A percentile compares a stretch with the other conserved stretches of the same genome.
These are phyloP conservation scores for Germaria angustata DNA, from an alignment of 2,888 invertebrate genomes.

Conservation along the genomic window DNA sequence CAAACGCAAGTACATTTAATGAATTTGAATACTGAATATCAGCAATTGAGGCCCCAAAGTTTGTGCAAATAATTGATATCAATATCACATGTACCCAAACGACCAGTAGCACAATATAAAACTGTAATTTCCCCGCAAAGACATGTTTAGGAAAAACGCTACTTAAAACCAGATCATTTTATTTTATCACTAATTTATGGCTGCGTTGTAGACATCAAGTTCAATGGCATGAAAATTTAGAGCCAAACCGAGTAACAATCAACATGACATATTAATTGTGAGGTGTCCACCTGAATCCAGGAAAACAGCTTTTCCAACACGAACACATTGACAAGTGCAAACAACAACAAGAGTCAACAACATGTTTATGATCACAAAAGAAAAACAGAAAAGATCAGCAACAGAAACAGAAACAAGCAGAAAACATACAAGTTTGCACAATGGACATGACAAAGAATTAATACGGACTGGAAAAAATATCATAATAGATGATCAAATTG, in stretches of 20 bases:
- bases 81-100: not conserved
- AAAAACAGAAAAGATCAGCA: not conserved
- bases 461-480: too few relatives aligned
- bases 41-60: not conserved
- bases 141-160: not conserved
- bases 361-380: not conserved
- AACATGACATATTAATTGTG: slow-evolving; percentile 69
- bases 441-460: not conserved
- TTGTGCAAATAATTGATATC: slow-evolving; percentile 7
- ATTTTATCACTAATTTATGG: not conserved
- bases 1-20: not conserved
- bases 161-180: slow-evolving; percentile 46
- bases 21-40: not conserved
- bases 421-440: not conserved
- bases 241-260: slow-evolving; percentile 67
- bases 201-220: slow-evolving; percentile 69
- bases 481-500: too few relatives aligned
- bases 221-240: slow-evolving; percentile 74
- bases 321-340: slow-evolving; percentile 11
- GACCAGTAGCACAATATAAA: not conserved
- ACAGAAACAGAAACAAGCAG: not conserved
- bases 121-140: slow-evolving; percentile 33
- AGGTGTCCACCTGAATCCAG: slow-evolving; percentile 67
- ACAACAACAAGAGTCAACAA: not conserved
- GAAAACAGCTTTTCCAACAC: slow-evolving; percentile 69